Percentiles rank a stretch among this genome's conserved stretches.
phyloP scores from a whole-genome alignment of 2,113 vertebrate genomes.

The Mormyrus iriodes region DNA sequence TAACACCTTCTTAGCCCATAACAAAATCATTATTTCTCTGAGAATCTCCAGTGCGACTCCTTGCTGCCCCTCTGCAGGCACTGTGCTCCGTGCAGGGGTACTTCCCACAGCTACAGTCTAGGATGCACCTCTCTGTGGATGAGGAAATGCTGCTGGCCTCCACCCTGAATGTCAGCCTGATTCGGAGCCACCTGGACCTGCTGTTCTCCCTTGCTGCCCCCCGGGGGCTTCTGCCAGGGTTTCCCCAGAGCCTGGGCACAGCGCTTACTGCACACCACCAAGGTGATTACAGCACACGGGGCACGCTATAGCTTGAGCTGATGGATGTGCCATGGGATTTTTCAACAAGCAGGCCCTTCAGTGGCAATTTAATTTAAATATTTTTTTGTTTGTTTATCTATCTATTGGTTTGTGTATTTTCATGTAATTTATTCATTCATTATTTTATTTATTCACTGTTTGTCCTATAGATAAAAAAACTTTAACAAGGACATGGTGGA shows the following conservation, averaged over 20 bases:
- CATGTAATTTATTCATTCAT: neutral
- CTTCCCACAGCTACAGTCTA: constrained; percentile 46
- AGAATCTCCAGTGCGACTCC: neutral
- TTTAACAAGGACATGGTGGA: neutral
- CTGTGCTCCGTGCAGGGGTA: constrained; percentile 37
- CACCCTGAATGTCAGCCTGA: constrained; percentile 45
- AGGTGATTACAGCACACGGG: constrained; percentile 35
- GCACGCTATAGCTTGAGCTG: neutral
- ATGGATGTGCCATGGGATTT: neutral
- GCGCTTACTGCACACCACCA: constrained; percentile 43
- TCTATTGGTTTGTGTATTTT: neutral
- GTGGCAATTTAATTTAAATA: neutral
- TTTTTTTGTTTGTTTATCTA: neutral
- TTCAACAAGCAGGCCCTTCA: too few species aligned
- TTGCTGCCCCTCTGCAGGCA: constrained; percentile 34
- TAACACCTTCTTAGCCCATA: neutral
- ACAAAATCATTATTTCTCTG: neutral
- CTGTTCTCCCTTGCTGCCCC: constrained; percentile 46
- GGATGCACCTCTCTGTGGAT: constrained; percentile 38
- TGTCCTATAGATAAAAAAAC: neutral
- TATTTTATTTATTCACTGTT: neutral
- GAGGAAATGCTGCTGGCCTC: constrained; percentile 52
- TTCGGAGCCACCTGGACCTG: constrained; percentile 39
- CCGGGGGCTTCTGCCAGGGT: constrained; percentile 26
- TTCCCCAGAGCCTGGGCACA: constrained; percentile 23